A percentile compares a stretch with the other conserved stretches of the same genome.
Evolutionary conservation across 2,113 vertebrate species (phyloP).

Genomic region (Hippocampus mohnikei): DNA sequence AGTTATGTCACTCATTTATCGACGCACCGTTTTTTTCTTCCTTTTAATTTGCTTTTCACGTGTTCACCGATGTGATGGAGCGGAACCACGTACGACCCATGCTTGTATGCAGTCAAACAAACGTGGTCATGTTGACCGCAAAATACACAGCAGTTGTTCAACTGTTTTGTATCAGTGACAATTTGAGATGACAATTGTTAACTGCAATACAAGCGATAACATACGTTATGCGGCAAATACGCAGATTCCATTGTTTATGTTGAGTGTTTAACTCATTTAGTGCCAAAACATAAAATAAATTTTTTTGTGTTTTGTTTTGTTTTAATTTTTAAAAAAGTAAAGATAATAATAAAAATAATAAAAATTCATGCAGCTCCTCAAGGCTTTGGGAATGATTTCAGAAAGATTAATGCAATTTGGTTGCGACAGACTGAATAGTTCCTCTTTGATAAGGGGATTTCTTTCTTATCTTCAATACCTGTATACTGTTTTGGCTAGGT

Average conservation of each 20-base stretch:
- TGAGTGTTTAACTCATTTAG: too few species aligned
- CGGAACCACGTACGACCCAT: conserved; percentile 10
- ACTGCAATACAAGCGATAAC: neutral
- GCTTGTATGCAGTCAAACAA: conserved; percentile 3
- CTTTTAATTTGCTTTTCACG: conserved; percentile 30
- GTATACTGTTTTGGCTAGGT: neutral
- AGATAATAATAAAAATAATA: too few species aligned
- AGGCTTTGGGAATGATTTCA: too few species aligned
- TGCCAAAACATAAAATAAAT: too few species aligned
- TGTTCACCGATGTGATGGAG: conserved; percentile 21
- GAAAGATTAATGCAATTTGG: conserved; percentile 19
- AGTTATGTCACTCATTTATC: conserved; percentile 55
- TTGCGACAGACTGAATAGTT: conserved; percentile 47
- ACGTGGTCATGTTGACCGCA: conserved; percentile 7
- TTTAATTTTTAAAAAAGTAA: too few species aligned
- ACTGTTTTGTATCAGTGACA: neutral
- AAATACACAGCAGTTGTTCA: neutral
- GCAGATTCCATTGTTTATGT: too few species aligned
- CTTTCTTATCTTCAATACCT: neutral
- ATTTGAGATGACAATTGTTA: conserved; percentile 6
- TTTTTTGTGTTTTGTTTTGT: too few species aligned
- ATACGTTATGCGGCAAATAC: neutral
- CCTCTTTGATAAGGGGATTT: conserved; percentile 30
- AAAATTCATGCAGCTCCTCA: too few species aligned
- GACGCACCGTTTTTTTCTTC: conserved; percentile 37